Evolutionary conservation across 2,888 invertebrate genomes (phyloP).

Genomic region (Limnephilus rhombicus): DNA sequence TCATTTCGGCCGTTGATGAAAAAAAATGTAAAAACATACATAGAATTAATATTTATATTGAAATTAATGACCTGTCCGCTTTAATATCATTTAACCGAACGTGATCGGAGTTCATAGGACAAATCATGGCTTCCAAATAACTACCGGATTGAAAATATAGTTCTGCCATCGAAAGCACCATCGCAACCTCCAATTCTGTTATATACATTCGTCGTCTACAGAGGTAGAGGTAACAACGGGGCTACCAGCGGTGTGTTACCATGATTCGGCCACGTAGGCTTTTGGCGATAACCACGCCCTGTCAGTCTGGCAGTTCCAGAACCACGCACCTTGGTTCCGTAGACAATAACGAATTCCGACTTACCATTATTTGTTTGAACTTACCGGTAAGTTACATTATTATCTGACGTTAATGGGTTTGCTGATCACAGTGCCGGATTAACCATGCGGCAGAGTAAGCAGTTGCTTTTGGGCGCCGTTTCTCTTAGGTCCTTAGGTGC

Average conservation of each 20-base stretch:
- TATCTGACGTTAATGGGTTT: background rate
- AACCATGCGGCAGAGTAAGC: background rate
- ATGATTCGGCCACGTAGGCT: background rate
- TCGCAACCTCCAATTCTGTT: background rate
- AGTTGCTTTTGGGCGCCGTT: no score
- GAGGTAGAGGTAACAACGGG: background rate
- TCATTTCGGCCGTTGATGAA: no score
- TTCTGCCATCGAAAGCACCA: background rate
- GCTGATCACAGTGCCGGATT: background rate
- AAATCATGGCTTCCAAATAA: background rate
- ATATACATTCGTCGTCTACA: background rate
- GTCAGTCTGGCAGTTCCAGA: background rate
- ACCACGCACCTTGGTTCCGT: background rate
- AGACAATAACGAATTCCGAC: background rate
- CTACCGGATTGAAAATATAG: background rate
- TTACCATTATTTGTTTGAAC: constrained; percentile 6
- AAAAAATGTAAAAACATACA: no score
- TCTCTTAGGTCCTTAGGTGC: no score
- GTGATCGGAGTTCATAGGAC: background rate
- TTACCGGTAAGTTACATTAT: background rate
- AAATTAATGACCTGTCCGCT: background rate
- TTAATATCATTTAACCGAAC: background rate
- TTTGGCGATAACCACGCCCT: background rate
- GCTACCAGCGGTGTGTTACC: no score
- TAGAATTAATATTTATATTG: background rate